Percentiles rank a stretch among this genome's conserved stretches.
These are phyloP conservation scores for Mythimna pallens DNA, from an alignment of 2,888 invertebrate genomes.

Conservation along the genomic window DNA sequence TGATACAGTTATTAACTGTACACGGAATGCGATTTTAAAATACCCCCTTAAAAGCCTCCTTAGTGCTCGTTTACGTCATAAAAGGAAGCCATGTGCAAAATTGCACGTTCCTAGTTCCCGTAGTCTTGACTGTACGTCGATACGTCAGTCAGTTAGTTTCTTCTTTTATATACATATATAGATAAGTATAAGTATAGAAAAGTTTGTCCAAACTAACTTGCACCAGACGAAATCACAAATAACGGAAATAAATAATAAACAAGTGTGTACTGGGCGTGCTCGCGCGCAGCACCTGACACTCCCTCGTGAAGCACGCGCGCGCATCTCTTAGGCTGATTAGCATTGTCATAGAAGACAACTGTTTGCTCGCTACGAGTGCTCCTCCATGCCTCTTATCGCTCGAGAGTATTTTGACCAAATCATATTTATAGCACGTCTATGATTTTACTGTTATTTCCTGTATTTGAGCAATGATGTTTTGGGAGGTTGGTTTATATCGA, in stretches of 20 bases:
- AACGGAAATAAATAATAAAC: slow-evolving; percentile 59
- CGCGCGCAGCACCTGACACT: slow-evolving; percentile 66
- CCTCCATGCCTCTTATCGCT: slow-evolving; percentile 35
- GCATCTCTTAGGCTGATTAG: slow-evolving; percentile 71
- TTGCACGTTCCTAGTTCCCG: too few relatives aligned
- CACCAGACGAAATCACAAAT: slow-evolving; percentile 27
- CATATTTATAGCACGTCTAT: slow-evolving; percentile 32
- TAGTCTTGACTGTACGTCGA: too few relatives aligned
- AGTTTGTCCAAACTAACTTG: slow-evolving; percentile 4
- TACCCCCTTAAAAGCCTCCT: too few relatives aligned
- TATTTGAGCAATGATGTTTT: slow-evolving; percentile 19
- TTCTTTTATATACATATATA: too few relatives aligned
- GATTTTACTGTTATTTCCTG: slow-evolving; percentile 42
- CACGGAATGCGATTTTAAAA: too few relatives aligned
- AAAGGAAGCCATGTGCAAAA: too few relatives aligned
- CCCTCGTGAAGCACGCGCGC: slow-evolving; percentile 68
- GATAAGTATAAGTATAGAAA: slow-evolving; percentile 1
- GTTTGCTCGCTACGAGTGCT: slow-evolving; percentile 62
- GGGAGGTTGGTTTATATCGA: not conserved
- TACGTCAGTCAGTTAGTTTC: too few relatives aligned
- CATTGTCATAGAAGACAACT: slow-evolving; percentile 66
- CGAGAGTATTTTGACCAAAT: slow-evolving; percentile 46
- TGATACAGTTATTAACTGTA: too few relatives aligned
- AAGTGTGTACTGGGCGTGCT: slow-evolving; percentile 47
- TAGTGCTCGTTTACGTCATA: too few relatives aligned